A percentile compares a stretch with the other conserved stretches of the same genome.
These are phyloP conservation scores for Corapipo altera DNA, from an alignment of 2,113 vertebrate genomes.

Conservation along the genomic window DNA sequence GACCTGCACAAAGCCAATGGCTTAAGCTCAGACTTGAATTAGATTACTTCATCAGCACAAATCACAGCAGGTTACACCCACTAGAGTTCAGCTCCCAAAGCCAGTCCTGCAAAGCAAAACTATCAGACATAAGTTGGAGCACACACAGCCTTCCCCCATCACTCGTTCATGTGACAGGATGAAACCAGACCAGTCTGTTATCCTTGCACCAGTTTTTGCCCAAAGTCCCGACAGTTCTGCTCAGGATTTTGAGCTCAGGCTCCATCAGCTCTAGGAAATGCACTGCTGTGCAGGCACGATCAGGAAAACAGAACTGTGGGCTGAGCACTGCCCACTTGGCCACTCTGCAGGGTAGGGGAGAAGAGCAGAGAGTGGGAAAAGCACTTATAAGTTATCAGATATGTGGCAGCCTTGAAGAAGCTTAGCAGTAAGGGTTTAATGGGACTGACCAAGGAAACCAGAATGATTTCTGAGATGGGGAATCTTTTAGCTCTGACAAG, in stretches of 20 bases:
- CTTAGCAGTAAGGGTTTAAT: not conserved
- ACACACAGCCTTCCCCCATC: not conserved
- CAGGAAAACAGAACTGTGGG: not conserved
- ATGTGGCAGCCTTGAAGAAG: not conserved
- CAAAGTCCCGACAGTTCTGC: not conserved
- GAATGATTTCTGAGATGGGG: not conserved
- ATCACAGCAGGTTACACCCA: not conserved
- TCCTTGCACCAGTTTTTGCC: not conserved
- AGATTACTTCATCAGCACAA: not conserved
- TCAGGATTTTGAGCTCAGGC: not conserved
- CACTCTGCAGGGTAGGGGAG: not conserved
- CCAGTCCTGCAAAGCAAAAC: not conserved
- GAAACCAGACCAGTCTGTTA: too few relatives aligned
- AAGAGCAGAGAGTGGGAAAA: not conserved
- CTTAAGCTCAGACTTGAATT: not conserved
- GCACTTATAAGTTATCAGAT: not conserved
- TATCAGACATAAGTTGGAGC: fast-evolving
- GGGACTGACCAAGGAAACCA: not conserved
- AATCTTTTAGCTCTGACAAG: not conserved
- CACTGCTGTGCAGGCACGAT: not conserved
- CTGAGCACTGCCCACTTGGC: not conserved
- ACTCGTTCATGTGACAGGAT: fast-evolving
- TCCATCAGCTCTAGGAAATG: not conserved
- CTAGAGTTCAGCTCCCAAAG: not conserved
- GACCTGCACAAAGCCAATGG: not conserved